phyloP scores from a whole-genome alignment of 2,888 invertebrate species.

The Habroteleia sp. region DNA sequence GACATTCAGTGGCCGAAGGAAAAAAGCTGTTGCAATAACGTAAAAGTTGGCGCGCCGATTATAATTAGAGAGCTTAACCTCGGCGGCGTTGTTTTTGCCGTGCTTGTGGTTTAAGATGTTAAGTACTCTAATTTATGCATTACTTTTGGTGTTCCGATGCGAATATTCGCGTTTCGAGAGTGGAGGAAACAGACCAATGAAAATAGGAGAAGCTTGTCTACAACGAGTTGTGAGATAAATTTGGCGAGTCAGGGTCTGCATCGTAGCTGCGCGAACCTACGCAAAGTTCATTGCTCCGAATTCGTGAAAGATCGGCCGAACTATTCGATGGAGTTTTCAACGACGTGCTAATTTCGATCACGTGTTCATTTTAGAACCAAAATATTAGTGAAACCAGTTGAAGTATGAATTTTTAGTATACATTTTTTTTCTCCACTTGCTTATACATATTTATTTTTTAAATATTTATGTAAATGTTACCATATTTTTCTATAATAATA shows the following conservation, averaged over 20 bases:
- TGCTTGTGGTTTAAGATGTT: slow-evolving; percentile 40
- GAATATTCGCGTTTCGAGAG: slow-evolving; percentile 52
- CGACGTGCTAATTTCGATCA: too few species aligned
- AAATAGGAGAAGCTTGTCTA: slow-evolving; percentile 60
- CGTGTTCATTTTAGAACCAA: too few species aligned
- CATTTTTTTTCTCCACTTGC: too few species aligned
- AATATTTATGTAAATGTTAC: too few species aligned
- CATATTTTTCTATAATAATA: too few species aligned
- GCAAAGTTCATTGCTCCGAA: slow-evolving; percentile 62
- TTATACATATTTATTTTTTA: too few species aligned
- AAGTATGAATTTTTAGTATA: too few species aligned
- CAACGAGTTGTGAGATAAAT: slow-evolving; percentile 60
- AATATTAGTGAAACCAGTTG: too few species aligned
- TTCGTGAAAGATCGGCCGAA: slow-evolving; percentile 33
- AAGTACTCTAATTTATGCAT: slow-evolving; percentile 56
- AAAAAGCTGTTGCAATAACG: too few species aligned
- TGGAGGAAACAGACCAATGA: slow-evolving; percentile 61
- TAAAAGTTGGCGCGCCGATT: slow-evolving; percentile 1
- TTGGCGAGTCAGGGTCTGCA: slow-evolving; percentile 62
- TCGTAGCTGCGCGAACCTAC: slow-evolving; percentile 42
- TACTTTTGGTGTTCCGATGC: slow-evolving; percentile 38
- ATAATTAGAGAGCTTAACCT: slow-evolving; percentile 20
- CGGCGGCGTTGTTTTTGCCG: slow-evolving; percentile 20
- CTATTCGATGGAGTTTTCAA: slow-evolving; percentile 12
- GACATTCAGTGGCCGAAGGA: too few species aligned